phyloP scores from a whole-genome alignment of 1,140 invertebrate genomes.

The Oryzaephilus surinamensis region DNA sequence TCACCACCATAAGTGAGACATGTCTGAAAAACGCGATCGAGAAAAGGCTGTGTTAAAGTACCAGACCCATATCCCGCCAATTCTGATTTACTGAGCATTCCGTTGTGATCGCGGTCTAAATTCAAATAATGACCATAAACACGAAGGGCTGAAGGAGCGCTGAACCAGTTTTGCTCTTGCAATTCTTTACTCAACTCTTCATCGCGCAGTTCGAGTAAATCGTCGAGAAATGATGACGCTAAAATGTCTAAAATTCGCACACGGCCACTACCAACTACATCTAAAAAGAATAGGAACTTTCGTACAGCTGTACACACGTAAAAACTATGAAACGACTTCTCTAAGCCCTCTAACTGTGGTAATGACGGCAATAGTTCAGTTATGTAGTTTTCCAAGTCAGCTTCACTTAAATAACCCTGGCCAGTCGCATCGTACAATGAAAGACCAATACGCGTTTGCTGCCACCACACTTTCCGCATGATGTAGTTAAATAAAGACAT shows the following conservation, averaged over 20 bases:
- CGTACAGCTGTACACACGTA: slow-evolving; percentile 92
- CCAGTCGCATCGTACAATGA: slow-evolving; percentile 89
- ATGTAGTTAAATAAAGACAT: slow-evolving; percentile 88
- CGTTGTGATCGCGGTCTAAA: slow-evolving; percentile 89
- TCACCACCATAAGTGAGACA: slow-evolving; percentile 91
- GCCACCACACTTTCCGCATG: slow-evolving; percentile 89
- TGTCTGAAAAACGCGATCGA: slow-evolving; percentile 90
- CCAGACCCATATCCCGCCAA: slow-evolving; percentile 78
- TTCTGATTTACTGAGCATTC: slow-evolving; percentile 86
- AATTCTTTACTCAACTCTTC: slow-evolving; percentile 72
- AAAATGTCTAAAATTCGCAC: slow-evolving; percentile 87
- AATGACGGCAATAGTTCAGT: slow-evolving; percentile 84
- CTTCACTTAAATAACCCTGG: slow-evolving; percentile 82
- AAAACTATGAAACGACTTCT: slow-evolving; percentile 90
- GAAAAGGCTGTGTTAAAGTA: slow-evolving; percentile 82
- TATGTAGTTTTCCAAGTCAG: slow-evolving; percentile 91
- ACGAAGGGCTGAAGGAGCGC: slow-evolving; percentile 74
- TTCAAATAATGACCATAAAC: slow-evolving; percentile 92
- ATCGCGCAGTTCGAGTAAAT: slow-evolving; percentile 79
- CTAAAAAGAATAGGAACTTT: slow-evolving; percentile 93
- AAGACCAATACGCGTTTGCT: slow-evolving; percentile 85
- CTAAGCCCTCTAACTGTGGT: slow-evolving; percentile 77
- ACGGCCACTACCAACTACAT: slow-evolving; percentile 75
- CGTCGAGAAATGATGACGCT: slow-evolving; percentile 83
- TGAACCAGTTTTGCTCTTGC: slow-evolving; percentile 91